Evolutionary conservation across 2,113 vertebrate species (phyloP), one percentile per base, ranked within the genome.

Genomic region (Notechis scutatus): DNA sequence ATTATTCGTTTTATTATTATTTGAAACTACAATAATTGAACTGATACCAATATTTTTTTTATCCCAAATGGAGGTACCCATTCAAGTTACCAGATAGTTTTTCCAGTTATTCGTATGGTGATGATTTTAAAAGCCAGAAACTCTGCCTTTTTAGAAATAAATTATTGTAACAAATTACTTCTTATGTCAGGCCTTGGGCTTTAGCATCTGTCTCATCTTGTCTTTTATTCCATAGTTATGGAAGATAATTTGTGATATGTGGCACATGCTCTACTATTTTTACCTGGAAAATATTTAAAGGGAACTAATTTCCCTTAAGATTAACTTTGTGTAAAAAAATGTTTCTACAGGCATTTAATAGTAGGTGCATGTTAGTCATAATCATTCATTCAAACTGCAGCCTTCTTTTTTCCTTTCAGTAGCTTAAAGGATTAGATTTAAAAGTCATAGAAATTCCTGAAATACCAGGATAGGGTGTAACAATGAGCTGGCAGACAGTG

Each of bases 401-500:
- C 88, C 3, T 55, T 88, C 81, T 15, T 50, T 1, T 86, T 59
- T 50, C n/a, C 42, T 91, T 94, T 94, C 94, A 93, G 54, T 34
- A 85, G 87, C 45, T 93, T 93, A 91, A 24, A 85, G 91, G 54
- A 89, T 92, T 89, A 93, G 87, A 52, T 45, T 85, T 93, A 61
- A 69, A 85, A 85, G 87, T 89, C 74, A 52, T 54, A 86, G 74
- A 92, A 85, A 90, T 93, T 92, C 69, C 93, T 93, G 91, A 93
- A 93, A 93, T 93, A n/a, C 91, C 90, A 91, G n/a, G 24, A 92
- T 42, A 64, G 91, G 87, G 91, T 64, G 87, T 89, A 93, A 92
- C 74, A 54, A 54, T 26, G 54, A 92, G 93, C 47, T 74, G 47
- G 69, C 23, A 55, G 90, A 52, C 91, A 92, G 14, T 55, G 59